A percentile compares a stretch with the other conserved stretches of the same genome.
phyloP scores from a whole-genome alignment of 1,140 invertebrate genomes.

The Penaeus chinensis region DNA sequence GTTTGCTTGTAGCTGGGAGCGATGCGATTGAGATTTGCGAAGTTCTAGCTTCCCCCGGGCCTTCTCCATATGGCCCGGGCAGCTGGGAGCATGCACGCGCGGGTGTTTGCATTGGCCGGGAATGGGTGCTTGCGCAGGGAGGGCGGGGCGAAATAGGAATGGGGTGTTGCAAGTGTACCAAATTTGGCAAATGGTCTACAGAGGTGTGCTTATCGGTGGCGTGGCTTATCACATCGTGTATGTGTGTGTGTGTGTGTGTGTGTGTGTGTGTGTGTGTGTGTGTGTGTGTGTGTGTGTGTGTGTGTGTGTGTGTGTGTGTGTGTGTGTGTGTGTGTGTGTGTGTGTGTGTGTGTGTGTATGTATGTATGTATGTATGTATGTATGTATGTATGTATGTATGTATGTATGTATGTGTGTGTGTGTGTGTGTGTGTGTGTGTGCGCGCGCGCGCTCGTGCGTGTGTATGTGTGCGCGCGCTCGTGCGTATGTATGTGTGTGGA shows the following conservation, averaged over 20 bases:
- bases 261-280: slow-evolving; percentile 9
- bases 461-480: background rate
- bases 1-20: too few relatives aligned
- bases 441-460: too few relatives aligned
- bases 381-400: background rate
- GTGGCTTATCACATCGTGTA: background rate
- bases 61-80: too few relatives aligned
- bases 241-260: slow-evolving; percentile 3
- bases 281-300: slow-evolving; percentile 5
- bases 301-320: slow-evolving; percentile 10
- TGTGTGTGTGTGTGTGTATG: background rate
- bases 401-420: background rate
- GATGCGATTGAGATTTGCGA: too few relatives aligned
- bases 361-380: background rate
- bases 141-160: too few relatives aligned
- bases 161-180: too few relatives aligned
- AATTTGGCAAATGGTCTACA: too few relatives aligned
- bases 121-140: too few relatives aligned
- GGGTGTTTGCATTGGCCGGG: too few relatives aligned
- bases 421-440: background rate
- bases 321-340: slow-evolving; percentile 2
- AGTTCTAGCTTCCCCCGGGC: too few relatives aligned
- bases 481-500: background rate
- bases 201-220: too few relatives aligned
- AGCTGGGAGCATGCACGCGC: too few relatives aligned